A percentile compares a stretch with the other conserved stretches of the same genome.
phyloP scores from a whole-genome alignment of 2,113 vertebrate genomes.

The Bubalus kerabau region DNA sequence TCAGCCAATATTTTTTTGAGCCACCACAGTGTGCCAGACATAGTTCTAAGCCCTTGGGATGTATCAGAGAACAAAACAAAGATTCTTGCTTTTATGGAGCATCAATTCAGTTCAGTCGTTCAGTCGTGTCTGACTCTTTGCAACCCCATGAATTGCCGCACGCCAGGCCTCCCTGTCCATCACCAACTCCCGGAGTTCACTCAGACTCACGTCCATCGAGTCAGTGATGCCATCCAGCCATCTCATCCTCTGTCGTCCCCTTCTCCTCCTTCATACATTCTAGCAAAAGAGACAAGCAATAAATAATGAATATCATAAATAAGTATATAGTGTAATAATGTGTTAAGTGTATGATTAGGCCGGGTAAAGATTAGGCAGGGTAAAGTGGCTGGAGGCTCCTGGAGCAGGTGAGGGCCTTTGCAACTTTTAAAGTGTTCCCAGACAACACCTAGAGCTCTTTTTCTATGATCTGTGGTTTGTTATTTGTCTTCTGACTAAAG shows the following conservation, averaged over 20 bases:
- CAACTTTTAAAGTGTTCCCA: not conserved
- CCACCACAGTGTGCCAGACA: not conserved
- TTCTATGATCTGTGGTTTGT: not conserved
- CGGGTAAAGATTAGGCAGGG: not conserved
- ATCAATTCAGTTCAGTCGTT: no score
- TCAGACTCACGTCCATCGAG: no score
- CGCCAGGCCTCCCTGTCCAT: no score
- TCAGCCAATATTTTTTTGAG: not conserved
- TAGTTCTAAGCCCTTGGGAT: not conserved
- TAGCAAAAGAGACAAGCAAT: not conserved
- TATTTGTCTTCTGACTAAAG: conserved; percentile 31
- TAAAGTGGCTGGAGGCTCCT: not conserved
- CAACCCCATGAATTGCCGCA: no score
- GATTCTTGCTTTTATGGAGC: not conserved
- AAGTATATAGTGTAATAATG: not conserved
- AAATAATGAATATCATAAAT: not conserved
- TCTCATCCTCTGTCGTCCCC: no score
- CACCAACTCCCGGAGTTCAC: no score
- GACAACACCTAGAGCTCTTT: not conserved
- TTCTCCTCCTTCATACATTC: not conserved
- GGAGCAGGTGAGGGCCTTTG: not conserved
- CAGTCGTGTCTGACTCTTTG: no score
- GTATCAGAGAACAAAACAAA: not conserved
- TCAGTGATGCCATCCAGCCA: no score
- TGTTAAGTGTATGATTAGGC: not conserved